phyloP scores from a whole-genome alignment of 2,888 invertebrate genomes.

The Drosophila infuscata region DNA sequence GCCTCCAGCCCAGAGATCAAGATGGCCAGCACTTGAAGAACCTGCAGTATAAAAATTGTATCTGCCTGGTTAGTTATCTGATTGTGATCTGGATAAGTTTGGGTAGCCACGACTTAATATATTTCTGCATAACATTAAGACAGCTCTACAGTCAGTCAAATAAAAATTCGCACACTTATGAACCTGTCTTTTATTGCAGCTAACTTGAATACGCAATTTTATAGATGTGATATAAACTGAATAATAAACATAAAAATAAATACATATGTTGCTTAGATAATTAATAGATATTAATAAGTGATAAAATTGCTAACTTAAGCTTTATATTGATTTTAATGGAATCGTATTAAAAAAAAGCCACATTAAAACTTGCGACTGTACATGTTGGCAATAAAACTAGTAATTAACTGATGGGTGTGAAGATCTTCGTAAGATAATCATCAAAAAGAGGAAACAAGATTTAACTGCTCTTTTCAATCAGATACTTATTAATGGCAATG shows the following conservation, averaged over 20 bases:
- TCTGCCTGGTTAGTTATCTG: constrained; percentile 17
- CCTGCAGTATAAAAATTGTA: constrained; percentile 27
- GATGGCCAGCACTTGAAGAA: constrained; percentile 19
- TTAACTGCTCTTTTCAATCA: constrained; percentile 50
- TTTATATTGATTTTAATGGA: background rate
- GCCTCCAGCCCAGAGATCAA: background rate
- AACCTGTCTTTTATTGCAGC: background rate
- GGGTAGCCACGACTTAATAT: constrained; percentile 1
- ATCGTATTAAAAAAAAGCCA: background rate
- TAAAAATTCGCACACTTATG: background rate
- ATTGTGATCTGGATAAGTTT: constrained; percentile 22
- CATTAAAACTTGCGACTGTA: background rate
- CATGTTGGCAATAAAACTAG: constrained; percentile 7
- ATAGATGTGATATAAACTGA: background rate
- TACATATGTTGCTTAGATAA: constrained; percentile 2
- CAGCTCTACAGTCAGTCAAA: background rate
- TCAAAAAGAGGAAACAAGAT: constrained; percentile 22
- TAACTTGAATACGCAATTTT: background rate
- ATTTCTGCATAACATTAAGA: background rate
- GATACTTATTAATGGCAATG: constrained; percentile 38
- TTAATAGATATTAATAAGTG: background rate
- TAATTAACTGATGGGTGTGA: constrained; percentile 35
- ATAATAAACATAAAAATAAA: background rate
- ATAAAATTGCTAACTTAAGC: constrained; percentile 5
- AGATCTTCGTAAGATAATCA: constrained; percentile 40